Conservation (phyloP, 2,797 vertebrate genomes). For the Mastacembelus armatus region DNA sequence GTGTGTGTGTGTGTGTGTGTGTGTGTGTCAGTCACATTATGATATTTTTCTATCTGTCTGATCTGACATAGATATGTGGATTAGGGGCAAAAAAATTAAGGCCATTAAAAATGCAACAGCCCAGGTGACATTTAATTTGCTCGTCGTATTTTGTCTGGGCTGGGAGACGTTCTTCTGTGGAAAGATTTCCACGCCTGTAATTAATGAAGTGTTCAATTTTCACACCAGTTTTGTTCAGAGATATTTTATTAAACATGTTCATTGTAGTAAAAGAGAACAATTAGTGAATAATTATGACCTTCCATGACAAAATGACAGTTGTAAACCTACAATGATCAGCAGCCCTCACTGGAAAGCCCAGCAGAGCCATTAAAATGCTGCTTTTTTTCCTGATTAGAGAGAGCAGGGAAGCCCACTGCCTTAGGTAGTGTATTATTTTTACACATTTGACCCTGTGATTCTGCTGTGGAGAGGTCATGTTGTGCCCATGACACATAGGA, state of each 20-base stretch:
- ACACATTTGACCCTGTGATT: slow-evolving; percentile 3
- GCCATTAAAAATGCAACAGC: slow-evolving; percentile 72
- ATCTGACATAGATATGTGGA: slow-evolving; percentile 47
- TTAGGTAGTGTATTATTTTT: background rate
- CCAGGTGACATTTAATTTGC: slow-evolving; percentile 70
- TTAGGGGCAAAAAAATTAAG: slow-evolving; percentile 42
- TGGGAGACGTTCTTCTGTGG: slow-evolving; percentile 14
- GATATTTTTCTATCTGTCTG: too few relatives aligned
- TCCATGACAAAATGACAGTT: slow-evolving; percentile 36
- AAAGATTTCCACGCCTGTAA: slow-evolving; percentile 35
- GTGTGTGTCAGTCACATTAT: too few relatives aligned
- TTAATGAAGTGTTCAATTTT: slow-evolving; percentile 59
- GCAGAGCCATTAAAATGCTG: background rate
- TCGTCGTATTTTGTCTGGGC: slow-evolving; percentile 35
- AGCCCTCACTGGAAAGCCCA: slow-evolving; percentile 1
- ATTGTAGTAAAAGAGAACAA: slow-evolving; percentile 9
- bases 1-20: too few relatives aligned
- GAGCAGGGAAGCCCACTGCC: background rate
- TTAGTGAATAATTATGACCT: slow-evolving; percentile 24
- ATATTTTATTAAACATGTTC: slow-evolving; percentile 49
- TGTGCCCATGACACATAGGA: background rate
- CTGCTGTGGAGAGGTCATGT: background rate
- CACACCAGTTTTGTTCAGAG: slow-evolving; percentile 43
- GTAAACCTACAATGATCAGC: slow-evolving; percentile 2
- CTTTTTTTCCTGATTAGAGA: slow-evolving; percentile 8